Evolutionary conservation across 1,140 invertebrate genomes (phyloP), one percentile per base, ranked within the genome.

Genomic region (Chironomus tepperi): DNA sequence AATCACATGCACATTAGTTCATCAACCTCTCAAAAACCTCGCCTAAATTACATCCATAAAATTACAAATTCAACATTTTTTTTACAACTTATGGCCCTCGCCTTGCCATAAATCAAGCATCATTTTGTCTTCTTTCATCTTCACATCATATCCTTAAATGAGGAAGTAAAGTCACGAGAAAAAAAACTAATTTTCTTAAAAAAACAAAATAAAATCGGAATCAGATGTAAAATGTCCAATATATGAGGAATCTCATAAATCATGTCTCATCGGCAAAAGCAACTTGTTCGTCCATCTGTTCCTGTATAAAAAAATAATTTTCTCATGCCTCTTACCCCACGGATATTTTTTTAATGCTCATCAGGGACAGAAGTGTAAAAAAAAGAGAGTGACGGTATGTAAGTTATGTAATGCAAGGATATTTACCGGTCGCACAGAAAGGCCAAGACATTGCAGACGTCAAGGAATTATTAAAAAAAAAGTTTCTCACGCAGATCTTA

Each of bases 401-500:
- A 57, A n/a, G 12, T 57, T 57, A n/a, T 57, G n/a, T 57, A 57
- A 57, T 57, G 12, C 15, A 34, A 34, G 24, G 24, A 34, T 34
- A 34, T 34, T n/a, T n/a, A 57, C n/a, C 47, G 47, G 47, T 57
- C 47, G n/a, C 47, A 34, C 5, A 34, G 24, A 70, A 70, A 70
- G 65, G 65, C n/a, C 65, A 70, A 18, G n/a, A 57, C 47, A 57
- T 34, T 34, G 24, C 24, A 34, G 24, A 34, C 24, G 24, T 34
- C 24, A 34, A 12, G 47, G 65, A 70, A 70, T 18, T 70, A n/a
- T 67, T n/a, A n/a, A 12, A 57, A 57, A 57, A 57, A 57, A 57
- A 12, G 47, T 70, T 70, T 70, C 65, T 70, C 65, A 70, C 65
- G 65, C 65, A 70, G 65, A 70, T 70, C 65, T 16, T 70, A 9